Evolutionary conservation across 2,113 vertebrate genomes (phyloP).

Genomic region (Loxodonta africana): DNA sequence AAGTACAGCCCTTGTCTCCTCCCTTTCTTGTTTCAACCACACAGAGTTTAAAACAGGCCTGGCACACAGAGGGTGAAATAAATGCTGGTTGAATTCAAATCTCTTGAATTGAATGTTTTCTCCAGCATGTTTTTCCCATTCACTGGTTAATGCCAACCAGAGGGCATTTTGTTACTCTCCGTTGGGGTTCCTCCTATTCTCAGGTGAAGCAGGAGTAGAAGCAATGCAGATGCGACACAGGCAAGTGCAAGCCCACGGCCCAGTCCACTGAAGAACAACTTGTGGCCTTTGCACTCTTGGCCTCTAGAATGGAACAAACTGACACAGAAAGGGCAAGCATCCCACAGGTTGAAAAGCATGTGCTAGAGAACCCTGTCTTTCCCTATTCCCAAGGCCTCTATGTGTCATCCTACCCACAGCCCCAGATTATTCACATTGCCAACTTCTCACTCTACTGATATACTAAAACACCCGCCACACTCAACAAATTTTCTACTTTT

Average conservation of each 20-base stretch:
- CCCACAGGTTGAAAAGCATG: neutral
- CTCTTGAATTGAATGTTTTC: neutral
- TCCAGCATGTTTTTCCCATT: neutral
- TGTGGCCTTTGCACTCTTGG: neutral
- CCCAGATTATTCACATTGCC: conserved; percentile 52
- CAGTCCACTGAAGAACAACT: rapidly evolving
- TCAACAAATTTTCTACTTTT: conserved; percentile 79
- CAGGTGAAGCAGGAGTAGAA: too few relatives aligned
- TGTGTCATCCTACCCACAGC: conserved; percentile 22
- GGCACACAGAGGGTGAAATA: neutral
- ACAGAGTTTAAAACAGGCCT: neutral
- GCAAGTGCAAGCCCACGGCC: neutral
- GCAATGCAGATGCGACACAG: neutral
- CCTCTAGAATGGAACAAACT: neutral
- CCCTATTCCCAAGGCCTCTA: neutral
- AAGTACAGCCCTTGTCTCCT: rapidly evolving
- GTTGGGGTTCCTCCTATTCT: neutral
- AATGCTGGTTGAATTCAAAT: neutral
- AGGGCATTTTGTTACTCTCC: neutral
- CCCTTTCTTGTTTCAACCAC: neutral
- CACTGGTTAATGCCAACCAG: neutral
- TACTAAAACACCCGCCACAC: conserved; percentile 62
- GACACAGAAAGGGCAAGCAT: neutral
- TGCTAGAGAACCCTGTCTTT: neutral
- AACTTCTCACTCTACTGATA: conserved; percentile 48